Percentiles rank a stretch among this genome's conserved stretches.
phyloP scores from a whole-genome alignment of 1,140 invertebrate genomes.

The Lasioglossum baleicum region DNA sequence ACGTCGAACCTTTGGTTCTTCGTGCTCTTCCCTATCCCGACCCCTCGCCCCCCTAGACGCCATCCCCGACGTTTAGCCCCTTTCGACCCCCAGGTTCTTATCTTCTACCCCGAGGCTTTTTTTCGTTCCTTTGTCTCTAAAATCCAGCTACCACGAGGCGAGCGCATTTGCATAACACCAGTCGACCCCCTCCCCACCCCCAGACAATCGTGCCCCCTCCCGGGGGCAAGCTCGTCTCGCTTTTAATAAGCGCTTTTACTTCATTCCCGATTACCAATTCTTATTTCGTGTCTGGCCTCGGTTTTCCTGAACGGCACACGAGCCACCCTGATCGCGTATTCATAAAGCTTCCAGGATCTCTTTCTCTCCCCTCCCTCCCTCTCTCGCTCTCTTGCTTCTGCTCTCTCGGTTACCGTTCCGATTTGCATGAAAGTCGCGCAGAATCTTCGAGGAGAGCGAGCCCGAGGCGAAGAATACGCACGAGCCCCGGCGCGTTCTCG shows the following conservation, averaged over 20 bases:
- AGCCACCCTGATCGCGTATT: conserved; percentile 37
- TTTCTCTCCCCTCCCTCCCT: background rate
- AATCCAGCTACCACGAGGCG: background rate
- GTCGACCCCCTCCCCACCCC: background rate
- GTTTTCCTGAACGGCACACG: conserved; percentile 10
- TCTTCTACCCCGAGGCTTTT: conserved; percentile 35
- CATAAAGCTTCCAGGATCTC: conserved; percentile 26
- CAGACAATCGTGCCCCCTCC: conserved; percentile 23
- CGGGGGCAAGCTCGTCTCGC: conserved; percentile 5
- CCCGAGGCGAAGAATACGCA: background rate
- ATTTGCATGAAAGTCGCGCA: conserved; percentile 52
- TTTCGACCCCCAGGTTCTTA: background rate
- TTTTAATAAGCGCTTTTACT: conserved; percentile 42
- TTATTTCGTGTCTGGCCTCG: conserved; percentile 28
- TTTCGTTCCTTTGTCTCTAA: conserved; percentile 18
- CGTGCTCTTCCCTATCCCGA: background rate
- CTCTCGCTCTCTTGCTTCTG: background rate
- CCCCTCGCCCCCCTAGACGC: no score
- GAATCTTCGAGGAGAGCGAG: background rate
- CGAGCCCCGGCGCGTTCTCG: background rate
- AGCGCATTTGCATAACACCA: conserved; percentile 29
- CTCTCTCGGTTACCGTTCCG: background rate
- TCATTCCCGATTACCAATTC: conserved; percentile 33
- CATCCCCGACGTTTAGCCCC: background rate
- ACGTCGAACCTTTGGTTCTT: conserved; percentile 15